phyloP scores from a whole-genome alignment of 2,888 invertebrate species.

The Caenorhabditis afra region DNA sequence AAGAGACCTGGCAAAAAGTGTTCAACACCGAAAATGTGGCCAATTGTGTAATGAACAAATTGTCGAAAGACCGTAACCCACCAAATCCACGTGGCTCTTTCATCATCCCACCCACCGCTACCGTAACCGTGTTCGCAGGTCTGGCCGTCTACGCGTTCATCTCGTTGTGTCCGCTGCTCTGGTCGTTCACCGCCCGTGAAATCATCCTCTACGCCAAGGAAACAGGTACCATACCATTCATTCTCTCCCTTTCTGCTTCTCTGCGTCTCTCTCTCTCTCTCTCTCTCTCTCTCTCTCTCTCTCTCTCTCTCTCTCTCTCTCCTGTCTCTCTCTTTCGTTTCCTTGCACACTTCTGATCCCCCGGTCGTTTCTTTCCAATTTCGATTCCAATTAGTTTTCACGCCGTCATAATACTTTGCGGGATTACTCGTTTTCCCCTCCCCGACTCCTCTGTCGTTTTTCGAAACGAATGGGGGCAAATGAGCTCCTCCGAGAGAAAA shows the following conservation, averaged over 20 bases:
- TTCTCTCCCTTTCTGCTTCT: constrained; percentile 13
- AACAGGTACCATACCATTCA: constrained; percentile 61
- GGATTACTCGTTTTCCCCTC: not conserved
- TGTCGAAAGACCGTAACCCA: not conserved
- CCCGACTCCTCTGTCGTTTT: constrained; percentile 2
- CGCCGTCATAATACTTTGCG: no score
- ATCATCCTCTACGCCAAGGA: constrained; percentile 78
- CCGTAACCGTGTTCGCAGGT: constrained; percentile 61
- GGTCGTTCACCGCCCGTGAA: constrained; percentile 78
- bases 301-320: no score
- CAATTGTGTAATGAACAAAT: no score
- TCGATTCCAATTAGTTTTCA: not conserved
- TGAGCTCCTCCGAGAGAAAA: no score
- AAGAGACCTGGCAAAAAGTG: no score
- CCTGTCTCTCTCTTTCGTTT: no score
- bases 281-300: not conserved
- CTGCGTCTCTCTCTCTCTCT: constrained; percentile 1
- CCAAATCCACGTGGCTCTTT: no score
- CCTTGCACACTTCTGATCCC: no score
- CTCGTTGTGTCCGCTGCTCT: constrained; percentile 76
- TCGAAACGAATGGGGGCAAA: not conserved
- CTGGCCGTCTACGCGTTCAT: constrained; percentile 76
- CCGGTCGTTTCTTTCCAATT: not conserved
- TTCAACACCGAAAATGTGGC: no score
- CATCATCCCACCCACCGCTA: no score